Base-by-base conservation (phyloP, 2,888 invertebrate genomes). In the Horisme vitalbata region DNA sequence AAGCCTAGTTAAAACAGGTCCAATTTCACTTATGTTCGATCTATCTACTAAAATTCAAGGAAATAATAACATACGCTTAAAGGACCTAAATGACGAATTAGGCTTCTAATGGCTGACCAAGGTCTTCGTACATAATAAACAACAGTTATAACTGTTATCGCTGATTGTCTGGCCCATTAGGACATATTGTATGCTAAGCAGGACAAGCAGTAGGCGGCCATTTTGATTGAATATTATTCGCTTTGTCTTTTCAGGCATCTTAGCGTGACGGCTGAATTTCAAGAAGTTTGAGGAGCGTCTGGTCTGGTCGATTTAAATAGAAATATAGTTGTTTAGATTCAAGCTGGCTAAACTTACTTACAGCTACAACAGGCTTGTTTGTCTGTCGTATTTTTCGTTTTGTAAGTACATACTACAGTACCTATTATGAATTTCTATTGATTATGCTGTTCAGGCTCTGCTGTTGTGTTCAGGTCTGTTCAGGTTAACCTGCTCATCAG, bases 131-230 rank as follows among this genome's bases (percentile, higher is more conserved):
- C 32, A 33, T 39, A 44, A 34, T 33, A 35, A 35, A 46, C 33
- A 45, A 44, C 28, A 24, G 34, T 21, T 34, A 43, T 26, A 48
- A 55, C 35, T 54, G 56, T 70, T 52, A 68, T 58, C 54, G 55
- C 54, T 44, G 50, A 70, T 71, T 68, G 47, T 47, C 27, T 33
- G 34, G 13, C 15, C 45, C 32, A 56, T 52, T 44, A 54, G 10
- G 30, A 48, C 10, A 26, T 55, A 59, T 57, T 62, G 65, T 63
- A 64, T 69, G 61, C 52, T 56, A 63, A 67, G 45, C 39, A 18
- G 35, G 45, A 51, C 45, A 53, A 37, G 34, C 51, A 46, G 24
- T 52, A 36, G 52, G 36, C 13, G 41, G 32, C 41, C 26, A 47
- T 54, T 58, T 41, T 47, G 55, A 61, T 62, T 57, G 39, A 58